Evolutionary conservation across 92 coral and sea anemone genomes (phyloP).

Genomic region (Palythoa caribaeorum): DNA sequence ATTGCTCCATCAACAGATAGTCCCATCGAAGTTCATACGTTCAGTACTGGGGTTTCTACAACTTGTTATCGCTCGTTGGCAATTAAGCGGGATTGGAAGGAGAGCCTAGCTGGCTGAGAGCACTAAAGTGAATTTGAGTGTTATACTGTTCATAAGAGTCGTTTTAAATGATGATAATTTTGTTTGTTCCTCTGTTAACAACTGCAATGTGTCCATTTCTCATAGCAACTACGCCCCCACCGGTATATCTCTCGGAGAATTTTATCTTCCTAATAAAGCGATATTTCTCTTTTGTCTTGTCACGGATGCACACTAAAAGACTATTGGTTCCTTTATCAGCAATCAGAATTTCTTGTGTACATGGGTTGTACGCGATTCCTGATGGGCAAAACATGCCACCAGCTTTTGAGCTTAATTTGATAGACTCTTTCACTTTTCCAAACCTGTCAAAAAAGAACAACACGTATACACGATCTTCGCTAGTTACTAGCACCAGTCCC

Average conservation of each 20-base stretch:
- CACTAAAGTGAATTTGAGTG: neutral
- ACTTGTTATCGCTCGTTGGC: too few species aligned
- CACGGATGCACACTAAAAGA: constrained; percentile 59
- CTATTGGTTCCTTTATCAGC: constrained; percentile 72
- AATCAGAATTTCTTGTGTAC: constrained; percentile 67
- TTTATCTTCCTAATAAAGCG: constrained; percentile 58
- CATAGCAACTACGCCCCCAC: constrained; percentile 65
- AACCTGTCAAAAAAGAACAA: constrained; percentile 53
- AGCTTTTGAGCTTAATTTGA: constrained; percentile 48
- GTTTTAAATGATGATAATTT: constrained; percentile 28
- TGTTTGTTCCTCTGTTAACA: constrained; percentile 58
- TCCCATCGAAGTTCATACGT: too few species aligned
- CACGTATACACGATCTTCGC: constrained; percentile 56
- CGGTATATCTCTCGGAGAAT: constrained; percentile 62
- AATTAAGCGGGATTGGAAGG: too few species aligned
- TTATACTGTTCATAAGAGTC: neutral
- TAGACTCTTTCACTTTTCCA: constrained; percentile 50
- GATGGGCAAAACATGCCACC: constrained; percentile 55
- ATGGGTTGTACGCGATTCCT: constrained; percentile 64
- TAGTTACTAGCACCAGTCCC: constrained; percentile 63
- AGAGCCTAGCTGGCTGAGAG: too few species aligned
- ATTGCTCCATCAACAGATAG: too few species aligned
- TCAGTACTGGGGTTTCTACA: too few species aligned
- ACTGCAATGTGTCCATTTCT: constrained; percentile 77
- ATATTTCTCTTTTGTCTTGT: constrained; percentile 15